These are phyloP conservation scores for Episyrphus balteatus DNA, from an alignment of 1,140 invertebrate species.

Conservation along the genomic window DNA sequence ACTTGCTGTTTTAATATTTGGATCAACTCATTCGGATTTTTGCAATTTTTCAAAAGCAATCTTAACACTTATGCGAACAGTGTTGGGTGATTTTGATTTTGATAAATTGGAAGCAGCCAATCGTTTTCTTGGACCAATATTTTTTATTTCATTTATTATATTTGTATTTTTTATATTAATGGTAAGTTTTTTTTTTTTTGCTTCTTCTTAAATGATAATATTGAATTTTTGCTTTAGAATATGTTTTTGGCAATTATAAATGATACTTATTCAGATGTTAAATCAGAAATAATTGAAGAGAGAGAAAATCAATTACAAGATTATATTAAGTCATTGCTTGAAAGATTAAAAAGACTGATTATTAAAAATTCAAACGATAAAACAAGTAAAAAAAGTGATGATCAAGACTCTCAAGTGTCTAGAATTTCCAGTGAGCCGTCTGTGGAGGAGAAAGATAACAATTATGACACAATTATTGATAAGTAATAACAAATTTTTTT, in stretches of 20 bases:
- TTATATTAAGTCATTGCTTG: no score
- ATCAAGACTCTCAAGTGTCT: no score
- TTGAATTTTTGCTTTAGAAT: slow-evolving; percentile 43
- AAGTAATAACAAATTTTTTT: no score
- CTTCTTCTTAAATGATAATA: not conserved
- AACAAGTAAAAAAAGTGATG: no score
- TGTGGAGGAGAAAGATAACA: no score
- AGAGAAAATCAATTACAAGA: no score
- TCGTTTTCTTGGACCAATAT: slow-evolving; percentile 56
- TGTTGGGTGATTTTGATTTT: slow-evolving; percentile 74
- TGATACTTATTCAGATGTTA: slow-evolving; percentile 62
- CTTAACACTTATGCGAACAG: slow-evolving; percentile 63
- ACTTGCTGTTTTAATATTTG: slow-evolving; percentile 57
- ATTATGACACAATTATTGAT: no score
- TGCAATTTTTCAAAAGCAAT: slow-evolving; percentile 49
- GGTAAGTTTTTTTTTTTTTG: slow-evolving; percentile 31
- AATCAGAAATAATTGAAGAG: slow-evolving; percentile 43
- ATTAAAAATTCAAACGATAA: no score
- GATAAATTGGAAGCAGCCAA: slow-evolving; percentile 56
- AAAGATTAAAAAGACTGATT: no score
- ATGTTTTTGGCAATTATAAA: slow-evolving; percentile 81
- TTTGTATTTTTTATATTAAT: slow-evolving; percentile 66
- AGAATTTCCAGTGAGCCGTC: no score
- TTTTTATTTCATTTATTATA: slow-evolving; percentile 63
- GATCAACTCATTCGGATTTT: slow-evolving; percentile 54